phyloP scores from a whole-genome alignment of 2,888 invertebrate genomes.

The Buathra laborator region DNA sequence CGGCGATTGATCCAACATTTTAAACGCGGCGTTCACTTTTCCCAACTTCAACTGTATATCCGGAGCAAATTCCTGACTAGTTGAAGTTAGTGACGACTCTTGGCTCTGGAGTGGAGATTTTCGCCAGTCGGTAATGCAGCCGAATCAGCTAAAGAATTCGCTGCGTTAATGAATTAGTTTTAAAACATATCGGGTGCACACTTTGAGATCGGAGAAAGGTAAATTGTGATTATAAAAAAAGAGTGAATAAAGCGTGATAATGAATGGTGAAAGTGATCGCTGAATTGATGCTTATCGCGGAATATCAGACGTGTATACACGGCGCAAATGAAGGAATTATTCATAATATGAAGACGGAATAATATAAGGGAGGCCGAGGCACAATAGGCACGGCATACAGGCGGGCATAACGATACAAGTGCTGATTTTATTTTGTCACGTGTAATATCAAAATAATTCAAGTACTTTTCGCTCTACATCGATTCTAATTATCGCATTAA shows the following conservation, averaged over 20 bases:
- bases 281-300: not conserved
- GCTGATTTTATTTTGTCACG: not conserved
- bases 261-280: not conserved
- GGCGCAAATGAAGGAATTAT: too few relatives aligned
- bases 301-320: not conserved
- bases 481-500: not conserved
- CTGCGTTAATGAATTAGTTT: not conserved
- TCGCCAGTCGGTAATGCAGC: slow-evolving; percentile 20
- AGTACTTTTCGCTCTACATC: not conserved
- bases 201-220: not conserved
- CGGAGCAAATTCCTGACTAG: slow-evolving; percentile 27
- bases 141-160: slow-evolving; percentile 35
- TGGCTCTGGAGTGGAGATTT: slow-evolving; percentile 16
- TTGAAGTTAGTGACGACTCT: slow-evolving; percentile 31
- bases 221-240: not conserved
- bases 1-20: slow-evolving; percentile 47
- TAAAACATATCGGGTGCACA: not conserved
- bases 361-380: too few relatives aligned
- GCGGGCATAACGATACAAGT: too few relatives aligned
- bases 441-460: not conserved
- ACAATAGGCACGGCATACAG: too few relatives aligned
- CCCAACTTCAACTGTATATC: slow-evolving; percentile 21
- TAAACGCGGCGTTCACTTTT: slow-evolving; percentile 37
- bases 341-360: too few relatives aligned
- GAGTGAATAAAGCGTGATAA: not conserved